Base-by-base conservation (phyloP, 2,113 vertebrate genomes). In the Heterocephalus glaber region DNA sequence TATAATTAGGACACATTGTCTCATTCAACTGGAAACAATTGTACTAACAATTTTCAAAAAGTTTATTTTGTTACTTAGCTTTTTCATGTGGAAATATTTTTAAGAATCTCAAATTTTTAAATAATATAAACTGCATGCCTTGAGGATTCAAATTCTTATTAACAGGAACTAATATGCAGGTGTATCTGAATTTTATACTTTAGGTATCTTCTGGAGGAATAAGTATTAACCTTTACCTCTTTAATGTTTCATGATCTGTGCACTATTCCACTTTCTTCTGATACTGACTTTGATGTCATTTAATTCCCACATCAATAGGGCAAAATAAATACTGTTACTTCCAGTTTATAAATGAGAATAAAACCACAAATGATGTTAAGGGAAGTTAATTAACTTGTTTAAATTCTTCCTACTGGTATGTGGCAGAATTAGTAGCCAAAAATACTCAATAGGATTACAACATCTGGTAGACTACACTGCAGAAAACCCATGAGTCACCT, bases 391-490 rank as follows among this genome's bases (percentile, higher is more conserved):
- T 77, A 60, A 93, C 16, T 82, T 81, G 10, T 61, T 93, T 54
- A 89, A 89, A 86, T 84, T 91, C 56, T 94, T 47, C 38, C 56
- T 63, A 66, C 60, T 49, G 4, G 44, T 35, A 79, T 11, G 19
- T 60, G 47, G 17, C 60, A 61, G 30, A 92, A 93, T 86, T 54
- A 82, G 60, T 92, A 60, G 70, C 6, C 17, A 91, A 96, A 89
- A n/a, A 56, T 8, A 68, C 47, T 5, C 61, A 65, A 16, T 35
- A 22, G 22, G 61, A 81, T 54, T 70, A 24, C 52, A 87, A 76
- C 3, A 35, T 52, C 49, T 12, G 24, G 35, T 10, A 77, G 66
- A 84, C n/a, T 58, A 83, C 68, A 68, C 14, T 16, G 28, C 7
- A 85, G 58, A 86, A 72, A 86, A 28, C 6, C 0, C 66, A 19